A percentile compares a stretch with the other conserved stretches of the same genome.
phyloP scores from a whole-genome alignment of 2,113 vertebrate genomes.

The Anguilla japonica region DNA sequence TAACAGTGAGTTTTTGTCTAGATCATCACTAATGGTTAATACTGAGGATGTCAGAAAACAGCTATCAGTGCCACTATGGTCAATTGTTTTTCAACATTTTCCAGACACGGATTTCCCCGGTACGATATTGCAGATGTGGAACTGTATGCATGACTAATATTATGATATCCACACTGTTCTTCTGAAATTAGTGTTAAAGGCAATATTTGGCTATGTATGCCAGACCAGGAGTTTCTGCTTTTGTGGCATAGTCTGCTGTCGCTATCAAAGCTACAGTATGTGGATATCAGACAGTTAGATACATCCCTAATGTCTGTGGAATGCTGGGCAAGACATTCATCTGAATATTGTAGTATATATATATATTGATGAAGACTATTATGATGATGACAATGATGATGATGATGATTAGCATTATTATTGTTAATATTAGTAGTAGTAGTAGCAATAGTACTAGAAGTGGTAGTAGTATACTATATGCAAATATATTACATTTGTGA shows the following conservation, averaged over 20 bases:
- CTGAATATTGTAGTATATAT: no score
- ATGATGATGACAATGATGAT: no score
- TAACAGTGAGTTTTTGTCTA: not conserved
- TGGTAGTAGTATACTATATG: no score
- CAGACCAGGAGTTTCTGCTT: not conserved
- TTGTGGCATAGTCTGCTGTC: not conserved
- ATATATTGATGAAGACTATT: no score
- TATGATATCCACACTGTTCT: not conserved
- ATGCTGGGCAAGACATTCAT: no score
- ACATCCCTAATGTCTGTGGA: not conserved
- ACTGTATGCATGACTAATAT: not conserved
- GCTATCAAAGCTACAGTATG: not conserved
- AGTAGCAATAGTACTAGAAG: no score
- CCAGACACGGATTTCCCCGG: not conserved
- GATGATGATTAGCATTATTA: no score
- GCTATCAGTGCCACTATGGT: not conserved
- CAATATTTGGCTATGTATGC: not conserved
- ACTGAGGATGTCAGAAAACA: not conserved
- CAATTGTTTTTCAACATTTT: not conserved
- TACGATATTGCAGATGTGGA: not conserved
- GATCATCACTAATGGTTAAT: not conserved
- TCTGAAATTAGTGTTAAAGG: not conserved
- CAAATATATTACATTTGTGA: no score
- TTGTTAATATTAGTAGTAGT: no score
- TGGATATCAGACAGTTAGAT: not conserved